Conservation (phyloP, 2,113 vertebrate genomes). For the Ancistrus triradiatus region DNA sequence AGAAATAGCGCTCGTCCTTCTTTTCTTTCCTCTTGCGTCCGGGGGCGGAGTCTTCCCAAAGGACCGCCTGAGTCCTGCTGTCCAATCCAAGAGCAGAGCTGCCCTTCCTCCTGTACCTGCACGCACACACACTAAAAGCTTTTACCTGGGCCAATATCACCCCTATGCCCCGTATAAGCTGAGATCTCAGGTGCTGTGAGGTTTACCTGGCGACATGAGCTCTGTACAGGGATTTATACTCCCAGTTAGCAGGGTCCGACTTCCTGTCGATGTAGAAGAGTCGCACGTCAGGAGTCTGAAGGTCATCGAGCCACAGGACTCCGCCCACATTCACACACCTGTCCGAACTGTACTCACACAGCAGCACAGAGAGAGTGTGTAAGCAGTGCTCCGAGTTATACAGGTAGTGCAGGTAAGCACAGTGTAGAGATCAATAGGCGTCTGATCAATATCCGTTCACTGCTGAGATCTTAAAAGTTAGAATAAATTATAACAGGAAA, state of each 20-base stretch:
- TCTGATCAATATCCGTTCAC: no score
- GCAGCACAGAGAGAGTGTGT: background rate
- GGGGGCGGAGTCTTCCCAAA: constrained; percentile 71
- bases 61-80: constrained; percentile 71
- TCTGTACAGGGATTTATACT: constrained; percentile 91
- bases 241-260: constrained; percentile 87
- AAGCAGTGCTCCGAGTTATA: no score
- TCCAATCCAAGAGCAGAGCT: constrained; percentile 81
- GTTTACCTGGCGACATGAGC: constrained; percentile 90
- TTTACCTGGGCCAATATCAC: no score
- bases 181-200: background rate
- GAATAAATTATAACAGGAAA: no score
- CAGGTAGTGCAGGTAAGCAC: no score
- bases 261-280: constrained; percentile 83
- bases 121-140: no score
- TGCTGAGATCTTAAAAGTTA: no score
- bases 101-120: constrained; percentile 86
- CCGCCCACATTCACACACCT: constrained; percentile 37
- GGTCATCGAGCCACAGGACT: constrained; percentile 85
- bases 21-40: constrained; percentile 60
- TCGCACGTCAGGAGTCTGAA: constrained; percentile 61
- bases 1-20: constrained; percentile 77
- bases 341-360: background rate
- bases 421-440: no score
- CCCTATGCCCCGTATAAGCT: no score